Evolutionary conservation across 2,888 invertebrate species (phyloP).

Genomic region (Lepetodrilus schrolli): DNA sequence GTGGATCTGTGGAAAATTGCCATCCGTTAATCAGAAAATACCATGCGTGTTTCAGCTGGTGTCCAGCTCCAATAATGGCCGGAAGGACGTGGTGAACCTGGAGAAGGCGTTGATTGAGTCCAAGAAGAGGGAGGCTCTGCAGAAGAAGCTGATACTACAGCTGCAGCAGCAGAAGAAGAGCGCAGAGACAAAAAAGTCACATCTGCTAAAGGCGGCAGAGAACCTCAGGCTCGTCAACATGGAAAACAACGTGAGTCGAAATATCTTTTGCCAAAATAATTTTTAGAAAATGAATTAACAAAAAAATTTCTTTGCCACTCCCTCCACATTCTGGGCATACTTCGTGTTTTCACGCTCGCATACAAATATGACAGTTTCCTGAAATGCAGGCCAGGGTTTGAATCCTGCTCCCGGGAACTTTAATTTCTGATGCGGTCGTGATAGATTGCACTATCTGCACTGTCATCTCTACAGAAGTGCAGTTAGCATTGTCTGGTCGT

Average conservation of each 20-base stretch:
- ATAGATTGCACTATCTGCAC: no score
- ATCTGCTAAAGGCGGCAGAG: constrained; percentile 50
- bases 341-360: no score
- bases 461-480: no score
- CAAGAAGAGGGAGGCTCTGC: constrained; percentile 38
- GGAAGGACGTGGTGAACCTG: constrained; percentile 31
- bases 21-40: no score
- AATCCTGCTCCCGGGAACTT: no score
- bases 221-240: constrained; percentile 39
- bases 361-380: neutral
- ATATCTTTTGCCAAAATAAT: no score
- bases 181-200: constrained; percentile 44
- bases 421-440: no score
- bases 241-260: constrained; percentile 37
- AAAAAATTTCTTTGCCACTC: no score
- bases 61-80: constrained; percentile 22
- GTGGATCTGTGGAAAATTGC: no score
- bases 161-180: constrained; percentile 51
- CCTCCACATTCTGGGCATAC: no score
- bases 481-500: no score
- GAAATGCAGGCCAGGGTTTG: neutral
- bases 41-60: constrained; percentile 36
- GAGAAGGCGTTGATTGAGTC: constrained; percentile 38
- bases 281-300: no score
- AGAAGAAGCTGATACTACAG: constrained; percentile 50